Conservation (phyloP, 2,797 vertebrate species). For the Etheostoma perlongum region DNA sequence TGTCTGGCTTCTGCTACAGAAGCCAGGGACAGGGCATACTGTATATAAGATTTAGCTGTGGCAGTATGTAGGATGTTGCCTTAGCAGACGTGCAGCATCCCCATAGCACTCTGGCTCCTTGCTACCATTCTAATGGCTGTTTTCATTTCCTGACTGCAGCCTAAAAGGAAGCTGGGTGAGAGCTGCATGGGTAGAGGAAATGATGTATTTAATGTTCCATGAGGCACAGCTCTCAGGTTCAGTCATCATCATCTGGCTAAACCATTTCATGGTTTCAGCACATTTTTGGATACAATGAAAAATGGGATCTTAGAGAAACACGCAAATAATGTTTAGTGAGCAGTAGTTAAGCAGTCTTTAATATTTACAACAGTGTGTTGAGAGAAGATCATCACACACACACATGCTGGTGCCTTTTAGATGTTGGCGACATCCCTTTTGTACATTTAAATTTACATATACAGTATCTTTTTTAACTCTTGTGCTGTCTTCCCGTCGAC, state of each 20-base stretch:
- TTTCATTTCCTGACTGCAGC: conserved; percentile 75
- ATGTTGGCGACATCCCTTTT: not conserved
- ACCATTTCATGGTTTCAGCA: conserved; percentile 67
- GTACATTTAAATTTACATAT: too few relatives aligned
- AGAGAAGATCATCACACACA: not conserved
- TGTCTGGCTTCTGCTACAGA: not conserved
- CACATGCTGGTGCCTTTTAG: not conserved
- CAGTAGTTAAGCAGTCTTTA: not conserved
- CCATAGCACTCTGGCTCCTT: conserved; percentile 36
- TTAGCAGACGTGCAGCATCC: conserved; percentile 36
- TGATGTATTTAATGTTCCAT: conserved; percentile 82
- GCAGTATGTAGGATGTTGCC: conserved; percentile 10
- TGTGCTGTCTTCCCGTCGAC: too few relatives aligned
- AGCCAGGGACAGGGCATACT: too few relatives aligned
- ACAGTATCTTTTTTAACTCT: not conserved
- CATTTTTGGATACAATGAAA: conserved; percentile 32
- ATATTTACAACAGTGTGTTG: conserved; percentile 5
- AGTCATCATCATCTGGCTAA: conserved; percentile 76
- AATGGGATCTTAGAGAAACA: conserved; percentile 41
- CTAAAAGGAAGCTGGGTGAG: conserved; percentile 57
- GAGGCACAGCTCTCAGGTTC: conserved; percentile 72
- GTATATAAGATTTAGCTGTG: too few relatives aligned
- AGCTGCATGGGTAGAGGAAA: conserved; percentile 69
- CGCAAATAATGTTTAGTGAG: conserved; percentile 26
- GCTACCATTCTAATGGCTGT: conserved; percentile 65